Conservation (phyloP, 2,888 invertebrate genomes). For the Catotricha subobsoleta region DNA sequence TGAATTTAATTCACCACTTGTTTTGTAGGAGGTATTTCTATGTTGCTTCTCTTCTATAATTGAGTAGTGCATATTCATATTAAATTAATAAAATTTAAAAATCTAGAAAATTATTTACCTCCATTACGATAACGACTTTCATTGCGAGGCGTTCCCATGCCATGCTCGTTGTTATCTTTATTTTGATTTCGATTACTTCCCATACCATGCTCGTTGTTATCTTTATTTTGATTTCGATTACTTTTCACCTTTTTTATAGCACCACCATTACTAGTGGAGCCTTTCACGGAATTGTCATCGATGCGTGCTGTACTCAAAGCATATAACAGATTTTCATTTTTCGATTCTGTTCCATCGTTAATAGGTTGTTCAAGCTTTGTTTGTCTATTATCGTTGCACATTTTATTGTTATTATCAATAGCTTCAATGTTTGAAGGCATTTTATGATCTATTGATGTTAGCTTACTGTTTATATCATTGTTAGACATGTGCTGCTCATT, state of each 20-base stretch:
- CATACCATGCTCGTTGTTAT: constrained; percentile 17
- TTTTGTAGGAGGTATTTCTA: too few relatives aligned
- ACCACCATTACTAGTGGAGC: background rate
- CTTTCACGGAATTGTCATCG: background rate
- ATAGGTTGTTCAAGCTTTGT: background rate
- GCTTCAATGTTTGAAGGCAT: background rate
- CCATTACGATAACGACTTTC: constrained; percentile 16
- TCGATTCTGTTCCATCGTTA: constrained; percentile 10
- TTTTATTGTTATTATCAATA: background rate
- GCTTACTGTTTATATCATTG: too few relatives aligned
- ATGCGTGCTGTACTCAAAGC: background rate
- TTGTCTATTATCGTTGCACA: background rate
- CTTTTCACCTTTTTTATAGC: constrained; percentile 1
- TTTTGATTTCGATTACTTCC: constrained; percentile 19
- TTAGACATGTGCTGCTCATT: too few relatives aligned
- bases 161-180: constrained; percentile 24
- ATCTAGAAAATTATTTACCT: too few relatives aligned
- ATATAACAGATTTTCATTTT: background rate
- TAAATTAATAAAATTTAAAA: too few relatives aligned
- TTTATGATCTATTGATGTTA: background rate
- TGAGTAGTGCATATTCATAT: too few relatives aligned
- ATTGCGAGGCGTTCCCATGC: constrained; percentile 13
- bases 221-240: background rate
- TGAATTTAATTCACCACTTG: background rate
- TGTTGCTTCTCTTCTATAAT: too few relatives aligned